These are phyloP conservation scores for Tenrec ecaudatus DNA, from an alignment of 2,113 vertebrate genomes.

Conservation along the genomic window DNA sequence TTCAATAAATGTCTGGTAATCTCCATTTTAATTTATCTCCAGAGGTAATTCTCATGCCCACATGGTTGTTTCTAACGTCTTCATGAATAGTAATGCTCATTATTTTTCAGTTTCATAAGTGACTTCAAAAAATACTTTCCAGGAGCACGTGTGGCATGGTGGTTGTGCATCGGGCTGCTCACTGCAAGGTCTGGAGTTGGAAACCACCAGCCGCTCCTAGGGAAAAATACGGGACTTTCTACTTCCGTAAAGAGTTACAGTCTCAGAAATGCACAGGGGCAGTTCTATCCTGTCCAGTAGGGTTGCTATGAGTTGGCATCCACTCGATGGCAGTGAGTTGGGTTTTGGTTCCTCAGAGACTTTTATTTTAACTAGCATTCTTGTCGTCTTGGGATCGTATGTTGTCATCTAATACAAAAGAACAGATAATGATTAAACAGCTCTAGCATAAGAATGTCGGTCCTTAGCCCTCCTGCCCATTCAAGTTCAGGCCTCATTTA, in stretches of 20 bases:
- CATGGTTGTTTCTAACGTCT: neutral
- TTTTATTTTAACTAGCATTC: constrained; percentile 4
- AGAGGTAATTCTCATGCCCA: neutral
- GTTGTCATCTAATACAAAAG: neutral
- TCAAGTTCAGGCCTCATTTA: constrained; percentile 12
- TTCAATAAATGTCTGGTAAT: neutral
- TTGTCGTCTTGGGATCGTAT: neutral
- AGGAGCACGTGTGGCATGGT: too few species aligned
- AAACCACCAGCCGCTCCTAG: too few species aligned
- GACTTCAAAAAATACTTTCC: neutral
- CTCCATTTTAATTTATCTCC: neutral
- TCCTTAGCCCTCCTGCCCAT: neutral
- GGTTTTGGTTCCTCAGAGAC: neutral
- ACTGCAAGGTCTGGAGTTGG: too few species aligned
- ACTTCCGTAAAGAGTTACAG: too few species aligned
- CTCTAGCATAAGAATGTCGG: neutral
- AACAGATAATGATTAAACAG: neutral
- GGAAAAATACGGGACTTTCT: too few species aligned
- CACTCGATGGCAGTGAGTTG: too few species aligned
- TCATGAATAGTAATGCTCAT: neutral
- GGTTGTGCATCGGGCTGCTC: too few species aligned
- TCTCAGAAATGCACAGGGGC: too few species aligned
- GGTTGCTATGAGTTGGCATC: too few species aligned
- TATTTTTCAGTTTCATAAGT: neutral
- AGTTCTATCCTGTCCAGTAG: too few species aligned